Conservation (phyloP, 2,888 invertebrate species). For the Oscheius sp. region DNA sequence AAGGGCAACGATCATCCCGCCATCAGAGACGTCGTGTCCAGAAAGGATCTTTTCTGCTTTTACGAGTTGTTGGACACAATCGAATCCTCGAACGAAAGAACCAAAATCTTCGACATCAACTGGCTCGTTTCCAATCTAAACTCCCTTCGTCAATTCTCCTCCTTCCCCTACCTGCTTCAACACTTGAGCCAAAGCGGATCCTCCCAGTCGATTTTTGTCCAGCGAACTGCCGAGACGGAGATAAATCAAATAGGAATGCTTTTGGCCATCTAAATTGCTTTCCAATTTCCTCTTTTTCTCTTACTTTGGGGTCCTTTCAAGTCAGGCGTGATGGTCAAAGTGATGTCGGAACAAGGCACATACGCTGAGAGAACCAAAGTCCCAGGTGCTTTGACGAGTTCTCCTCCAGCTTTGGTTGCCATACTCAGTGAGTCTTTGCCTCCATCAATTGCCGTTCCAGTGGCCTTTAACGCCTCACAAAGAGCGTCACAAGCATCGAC, state of each 20-base stretch:
- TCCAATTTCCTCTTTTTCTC: too few species aligned
- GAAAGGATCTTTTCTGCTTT: slow-evolving; percentile 42
- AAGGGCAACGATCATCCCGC: slow-evolving; percentile 87
- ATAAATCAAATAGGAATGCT: slow-evolving; percentile 78
- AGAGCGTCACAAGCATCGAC: slow-evolving; percentile 87
- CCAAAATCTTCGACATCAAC: slow-evolving; percentile 83
- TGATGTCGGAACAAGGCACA: slow-evolving; percentile 90
- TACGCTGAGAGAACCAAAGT: slow-evolving; percentile 94
- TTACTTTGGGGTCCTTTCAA: slow-evolving; percentile 75
- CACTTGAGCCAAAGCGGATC: slow-evolving; percentile 90
- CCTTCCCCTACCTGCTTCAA: slow-evolving; percentile 77
- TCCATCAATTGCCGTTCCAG: slow-evolving; percentile 91
- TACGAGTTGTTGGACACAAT: slow-evolving; percentile 82
- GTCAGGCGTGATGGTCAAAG: slow-evolving; percentile 86
- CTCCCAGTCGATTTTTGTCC: slow-evolving; percentile 81
- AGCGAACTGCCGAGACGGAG: slow-evolving; percentile 79
- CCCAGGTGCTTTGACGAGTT: slow-evolving; percentile 76
- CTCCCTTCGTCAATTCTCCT: not conserved
- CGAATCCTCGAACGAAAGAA: slow-evolving; percentile 81
- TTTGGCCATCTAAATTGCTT: not conserved
- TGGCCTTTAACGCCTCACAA: slow-evolving; percentile 74
- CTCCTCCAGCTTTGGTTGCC: slow-evolving; percentile 83
- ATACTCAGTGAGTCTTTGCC: slow-evolving; percentile 97
- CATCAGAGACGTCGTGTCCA: slow-evolving; percentile 94
- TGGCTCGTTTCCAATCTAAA: slow-evolving; percentile 78